Percentiles rank a stretch among this genome's conserved stretches.
phyloP scores from a whole-genome alignment of 2,888 invertebrate genomes.

The Campopleginae sp. region DNA sequence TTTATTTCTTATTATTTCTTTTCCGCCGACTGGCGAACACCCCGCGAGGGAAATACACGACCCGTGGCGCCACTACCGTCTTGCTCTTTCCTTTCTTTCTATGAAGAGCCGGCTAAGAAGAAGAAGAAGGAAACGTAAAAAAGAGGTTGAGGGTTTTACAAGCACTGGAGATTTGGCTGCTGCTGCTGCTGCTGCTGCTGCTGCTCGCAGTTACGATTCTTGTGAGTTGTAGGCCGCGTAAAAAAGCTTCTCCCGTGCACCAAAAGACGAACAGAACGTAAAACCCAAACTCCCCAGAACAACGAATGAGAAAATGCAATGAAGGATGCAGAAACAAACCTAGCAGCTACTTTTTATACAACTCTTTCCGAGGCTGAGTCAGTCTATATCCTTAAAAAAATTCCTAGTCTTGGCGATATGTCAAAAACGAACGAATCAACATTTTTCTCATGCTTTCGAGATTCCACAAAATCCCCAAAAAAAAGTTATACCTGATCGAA shows the following conservation, averaged over 20 bases:
- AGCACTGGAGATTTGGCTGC: constrained; percentile 77
- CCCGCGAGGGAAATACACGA: constrained; percentile 60
- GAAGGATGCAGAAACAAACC: constrained; percentile 47
- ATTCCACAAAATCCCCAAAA: background rate
- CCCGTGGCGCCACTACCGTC: constrained; percentile 25
- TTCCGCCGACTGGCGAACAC: constrained; percentile 47
- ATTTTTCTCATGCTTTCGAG: background rate
- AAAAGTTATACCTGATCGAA: no score
- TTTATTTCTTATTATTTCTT: constrained; percentile 56
- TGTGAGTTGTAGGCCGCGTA: constrained; percentile 68
- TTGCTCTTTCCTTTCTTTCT: constrained; percentile 21
- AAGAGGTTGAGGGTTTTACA: constrained; percentile 68
- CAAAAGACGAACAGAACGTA: constrained; percentile 40
- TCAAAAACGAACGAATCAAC: background rate
- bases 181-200: constrained; percentile 61
- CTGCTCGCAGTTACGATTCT: constrained; percentile 67
- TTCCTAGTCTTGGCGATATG: background rate
- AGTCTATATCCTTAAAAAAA: background rate
- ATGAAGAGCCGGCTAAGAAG: constrained; percentile 27
- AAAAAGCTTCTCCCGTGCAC: constrained; percentile 62
- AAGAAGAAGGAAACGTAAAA: constrained; percentile 47
- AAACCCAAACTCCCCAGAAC: constrained; percentile 27
- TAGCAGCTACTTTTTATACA: constrained; percentile 30
- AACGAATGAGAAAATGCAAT: constrained; percentile 59
- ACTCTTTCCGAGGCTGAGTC: background rate